Evolutionary conservation across 1,140 invertebrate species (phyloP).

Genomic region (Cyclina sinensis): DNA sequence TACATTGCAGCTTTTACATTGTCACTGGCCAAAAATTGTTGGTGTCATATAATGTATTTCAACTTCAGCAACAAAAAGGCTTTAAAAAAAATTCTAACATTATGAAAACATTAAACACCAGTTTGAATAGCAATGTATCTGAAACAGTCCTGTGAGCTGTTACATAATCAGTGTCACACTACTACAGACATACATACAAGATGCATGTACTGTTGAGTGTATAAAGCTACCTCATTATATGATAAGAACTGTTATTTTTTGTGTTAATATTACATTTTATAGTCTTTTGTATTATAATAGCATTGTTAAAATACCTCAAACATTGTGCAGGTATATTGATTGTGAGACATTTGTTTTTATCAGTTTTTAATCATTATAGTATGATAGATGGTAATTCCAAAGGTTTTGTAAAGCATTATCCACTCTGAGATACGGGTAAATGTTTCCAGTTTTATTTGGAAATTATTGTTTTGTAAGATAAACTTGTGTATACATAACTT

Average conservation of each 20-base stretch:
- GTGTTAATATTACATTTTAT: background rate
- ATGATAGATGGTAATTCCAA: background rate
- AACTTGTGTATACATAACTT: too few species aligned
- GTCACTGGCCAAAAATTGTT: too few species aligned
- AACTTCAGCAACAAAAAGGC: too few species aligned
- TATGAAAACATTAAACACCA: too few species aligned
- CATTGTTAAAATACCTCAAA: constrained; percentile 19
- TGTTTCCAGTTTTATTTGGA: constrained; percentile 5
- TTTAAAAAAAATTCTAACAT: too few species aligned
- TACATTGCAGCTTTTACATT: too few species aligned
- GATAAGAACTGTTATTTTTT: background rate
- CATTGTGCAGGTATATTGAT: background rate
- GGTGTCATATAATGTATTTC: too few species aligned
- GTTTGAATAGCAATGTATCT: too few species aligned
- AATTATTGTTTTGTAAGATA: background rate
- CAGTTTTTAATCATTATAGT: background rate
- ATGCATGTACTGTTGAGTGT: background rate
- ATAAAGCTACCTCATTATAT: constrained; percentile 1
- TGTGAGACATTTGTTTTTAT: background rate
- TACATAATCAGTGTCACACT: too few species aligned
- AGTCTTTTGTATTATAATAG: constrained; percentile 26
- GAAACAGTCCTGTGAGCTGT: too few species aligned
- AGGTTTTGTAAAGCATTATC: constrained; percentile 23
- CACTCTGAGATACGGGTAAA: constrained; percentile 19
- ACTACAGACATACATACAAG: too few species aligned